Percentiles rank a stretch among this genome's conserved stretches.
phyloP scores from a whole-genome alignment of 2,797 vertebrate species.

The Rhinichthys osculus region DNA sequence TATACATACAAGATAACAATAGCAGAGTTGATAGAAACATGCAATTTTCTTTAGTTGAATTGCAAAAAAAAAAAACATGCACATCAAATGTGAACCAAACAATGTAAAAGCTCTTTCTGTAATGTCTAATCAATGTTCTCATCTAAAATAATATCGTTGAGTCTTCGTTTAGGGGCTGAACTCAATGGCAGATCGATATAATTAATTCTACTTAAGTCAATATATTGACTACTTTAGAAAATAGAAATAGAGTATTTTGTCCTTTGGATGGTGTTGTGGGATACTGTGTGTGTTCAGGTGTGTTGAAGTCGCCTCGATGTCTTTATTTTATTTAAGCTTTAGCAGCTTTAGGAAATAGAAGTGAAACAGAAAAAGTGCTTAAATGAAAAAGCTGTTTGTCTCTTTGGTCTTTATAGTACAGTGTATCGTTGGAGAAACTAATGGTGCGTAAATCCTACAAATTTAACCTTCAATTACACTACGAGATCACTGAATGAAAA shows the following conservation, averaged over 20 bases:
- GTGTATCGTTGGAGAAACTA: not conserved
- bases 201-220: not conserved
- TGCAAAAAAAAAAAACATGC: not conserved
- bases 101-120: not conserved
- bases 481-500: not conserved
- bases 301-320: conserved; percentile 64
- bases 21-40: not conserved
- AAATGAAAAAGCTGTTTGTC: not conserved
- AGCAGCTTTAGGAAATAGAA: not conserved
- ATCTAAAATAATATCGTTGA: not conserved
- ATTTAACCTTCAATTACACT: not conserved
- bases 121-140: not conserved
- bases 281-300: conserved; percentile 39
- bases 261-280: conserved; percentile 53
- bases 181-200: not conserved
- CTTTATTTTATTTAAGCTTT: too few species aligned
- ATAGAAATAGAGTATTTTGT: conserved; percentile 12
- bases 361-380: not conserved
- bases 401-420: not conserved
- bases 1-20: not conserved
- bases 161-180: not conserved
- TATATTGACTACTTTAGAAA: not conserved
- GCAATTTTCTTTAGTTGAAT: not conserved
- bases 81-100: not conserved
- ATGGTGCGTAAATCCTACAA: not conserved